Evolutionary conservation across 2,113 vertebrate genomes (phyloP).

Genomic region (Cryptomyrus ogoouensis): DNA sequence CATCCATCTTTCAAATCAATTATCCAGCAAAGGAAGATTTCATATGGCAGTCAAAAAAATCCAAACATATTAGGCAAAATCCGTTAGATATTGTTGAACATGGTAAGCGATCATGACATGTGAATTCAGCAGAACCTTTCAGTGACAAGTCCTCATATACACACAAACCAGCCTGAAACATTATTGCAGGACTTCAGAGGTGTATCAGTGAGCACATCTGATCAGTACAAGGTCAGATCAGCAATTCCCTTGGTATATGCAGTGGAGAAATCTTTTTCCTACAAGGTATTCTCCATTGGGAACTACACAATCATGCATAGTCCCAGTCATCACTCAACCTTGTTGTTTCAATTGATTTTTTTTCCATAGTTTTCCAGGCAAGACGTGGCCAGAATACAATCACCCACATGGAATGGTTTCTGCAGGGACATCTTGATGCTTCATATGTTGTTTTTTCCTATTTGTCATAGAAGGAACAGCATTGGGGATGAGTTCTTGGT

Average conservation of each 20-base stretch:
- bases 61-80: neutral
- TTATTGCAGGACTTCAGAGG: neutral
- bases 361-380: neutral
- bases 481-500: neutral
- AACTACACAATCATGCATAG: neutral
- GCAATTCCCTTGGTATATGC: neutral
- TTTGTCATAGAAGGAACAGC: neutral
- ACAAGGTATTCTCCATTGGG: neutral
- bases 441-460: slow-evolving; percentile 7
- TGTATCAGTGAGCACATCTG: slow-evolving; percentile 14
- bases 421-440: neutral
- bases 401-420: neutral
- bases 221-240: neutral
- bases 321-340: neutral
- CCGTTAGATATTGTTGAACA: neutral
- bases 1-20: neutral
- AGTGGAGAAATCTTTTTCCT: neutral
- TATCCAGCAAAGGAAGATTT: neutral
- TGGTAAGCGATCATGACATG: neutral
- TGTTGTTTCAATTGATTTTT: slow-evolving; percentile 11
- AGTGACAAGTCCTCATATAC: neutral
- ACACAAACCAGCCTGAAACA: neutral
- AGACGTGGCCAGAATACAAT: neutral
- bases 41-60: neutral
- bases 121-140: neutral